phyloP scores from a whole-genome alignment of 2,113 vertebrate genomes.

The Platanista minor region DNA sequence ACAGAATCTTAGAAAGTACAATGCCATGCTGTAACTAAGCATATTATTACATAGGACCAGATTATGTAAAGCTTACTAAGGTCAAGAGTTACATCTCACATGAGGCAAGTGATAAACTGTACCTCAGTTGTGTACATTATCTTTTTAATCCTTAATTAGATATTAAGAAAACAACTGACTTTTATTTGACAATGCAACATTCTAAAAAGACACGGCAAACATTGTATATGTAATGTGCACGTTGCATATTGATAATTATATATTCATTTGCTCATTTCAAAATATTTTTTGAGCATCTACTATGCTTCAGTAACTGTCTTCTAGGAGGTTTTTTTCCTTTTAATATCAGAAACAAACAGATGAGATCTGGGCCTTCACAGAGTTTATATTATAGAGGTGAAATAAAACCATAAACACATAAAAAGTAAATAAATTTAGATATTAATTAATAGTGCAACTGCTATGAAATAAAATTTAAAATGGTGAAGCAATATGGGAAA shows the following conservation, averaged over 20 bases:
- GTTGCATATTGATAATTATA: background rate
- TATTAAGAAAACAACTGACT: background rate
- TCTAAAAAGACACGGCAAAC: background rate
- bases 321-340: background rate
- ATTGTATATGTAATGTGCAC: background rate
- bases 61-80: background rate
- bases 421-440: background rate
- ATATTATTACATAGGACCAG: background rate
- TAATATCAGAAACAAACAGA: background rate
- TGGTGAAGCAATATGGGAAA: background rate
- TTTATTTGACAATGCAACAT: background rate
- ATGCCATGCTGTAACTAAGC: background rate
- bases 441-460: background rate
- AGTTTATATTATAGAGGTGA: background rate
- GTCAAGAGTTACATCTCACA: background rate
- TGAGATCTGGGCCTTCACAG: background rate
- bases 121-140: background rate
- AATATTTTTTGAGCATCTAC: background rate
- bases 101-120: background rate
- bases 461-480: background rate
- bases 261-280: background rate
- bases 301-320: background rate
- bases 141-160: background rate
- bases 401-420: background rate
- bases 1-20: background rate